These are phyloP conservation scores for Heteromurus nitidus DNA, from an alignment of 2,888 invertebrate species.

Conservation along the genomic window DNA sequence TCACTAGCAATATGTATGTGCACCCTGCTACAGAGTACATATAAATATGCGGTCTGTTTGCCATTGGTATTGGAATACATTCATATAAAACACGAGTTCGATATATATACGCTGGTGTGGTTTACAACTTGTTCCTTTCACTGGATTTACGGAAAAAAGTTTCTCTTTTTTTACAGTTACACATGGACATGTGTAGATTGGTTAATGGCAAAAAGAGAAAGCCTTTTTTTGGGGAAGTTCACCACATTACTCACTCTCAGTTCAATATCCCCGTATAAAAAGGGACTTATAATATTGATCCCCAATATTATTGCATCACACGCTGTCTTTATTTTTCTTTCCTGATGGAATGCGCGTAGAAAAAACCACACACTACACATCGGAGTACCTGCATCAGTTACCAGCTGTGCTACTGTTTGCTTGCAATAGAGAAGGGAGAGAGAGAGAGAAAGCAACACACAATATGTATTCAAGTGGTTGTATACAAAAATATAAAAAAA, in stretches of 20 bases:
- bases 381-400: constrained; percentile 5
- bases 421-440: not conserved
- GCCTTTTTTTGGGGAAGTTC: not conserved
- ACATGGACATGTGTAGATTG: not conserved
- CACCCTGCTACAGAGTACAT: not conserved
- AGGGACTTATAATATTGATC: constrained; percentile 8
- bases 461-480: constrained; percentile 34
- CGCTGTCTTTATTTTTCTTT: constrained; percentile 5
- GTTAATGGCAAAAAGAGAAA: not conserved
- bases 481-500: not conserved
- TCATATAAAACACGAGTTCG: not conserved
- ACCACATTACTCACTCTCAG: not conserved
- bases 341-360: constrained; percentile 11
- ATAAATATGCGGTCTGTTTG: not conserved
- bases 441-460: not conserved
- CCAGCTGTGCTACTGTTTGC: not conserved
- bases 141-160: not conserved
- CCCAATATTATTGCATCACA: constrained; percentile 41
- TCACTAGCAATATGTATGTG: not conserved
- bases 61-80: not conserved
- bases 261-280: constrained; percentile 26
- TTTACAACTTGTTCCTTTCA: constrained; percentile 3
- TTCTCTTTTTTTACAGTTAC: not conserved
- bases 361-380: too few relatives aligned
- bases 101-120: too few relatives aligned